Percentiles rank a stretch among this genome's conserved stretches.
phyloP scores from a whole-genome alignment of 2,113 vertebrate genomes.

The Panthera uncia region DNA sequence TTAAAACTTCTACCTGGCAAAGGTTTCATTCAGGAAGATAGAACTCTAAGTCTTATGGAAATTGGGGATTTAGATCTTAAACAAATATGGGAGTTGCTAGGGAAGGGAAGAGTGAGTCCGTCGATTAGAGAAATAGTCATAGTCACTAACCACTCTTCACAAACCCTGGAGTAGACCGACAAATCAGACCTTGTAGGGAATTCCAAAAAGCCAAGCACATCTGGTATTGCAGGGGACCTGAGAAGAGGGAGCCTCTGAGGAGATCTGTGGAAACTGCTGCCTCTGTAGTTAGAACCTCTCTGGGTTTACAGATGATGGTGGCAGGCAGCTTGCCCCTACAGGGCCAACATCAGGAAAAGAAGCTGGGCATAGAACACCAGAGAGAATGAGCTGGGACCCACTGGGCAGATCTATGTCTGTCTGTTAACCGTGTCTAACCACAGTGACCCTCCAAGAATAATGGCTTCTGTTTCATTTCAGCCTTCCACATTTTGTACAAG shows the following conservation, averaged over 20 bases:
- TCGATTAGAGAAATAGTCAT: background rate
- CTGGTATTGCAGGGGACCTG: background rate
- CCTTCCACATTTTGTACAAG: background rate
- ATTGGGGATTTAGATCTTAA: background rate
- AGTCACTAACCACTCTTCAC: background rate
- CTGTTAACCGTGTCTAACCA: background rate
- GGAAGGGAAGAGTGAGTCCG: background rate
- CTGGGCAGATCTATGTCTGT: background rate
- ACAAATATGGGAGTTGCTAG: background rate
- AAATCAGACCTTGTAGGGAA: background rate
- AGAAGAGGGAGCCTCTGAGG: background rate
- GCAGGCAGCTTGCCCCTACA: background rate
- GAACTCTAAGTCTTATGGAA: background rate
- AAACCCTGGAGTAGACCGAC: background rate
- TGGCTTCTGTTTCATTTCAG: background rate
- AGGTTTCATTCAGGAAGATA: background rate
- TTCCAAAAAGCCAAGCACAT: background rate
- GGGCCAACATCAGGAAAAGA: background rate
- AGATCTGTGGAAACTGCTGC: background rate
- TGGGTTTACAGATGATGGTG: background rate
- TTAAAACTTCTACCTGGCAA: background rate
- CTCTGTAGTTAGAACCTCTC: background rate
- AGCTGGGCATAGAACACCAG: background rate
- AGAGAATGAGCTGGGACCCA: background rate
- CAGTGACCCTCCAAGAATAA: background rate